These are phyloP conservation scores for Phalacrocorax carbo DNA, from an alignment of 2,113 vertebrate species.

Conservation along the genomic window DNA sequence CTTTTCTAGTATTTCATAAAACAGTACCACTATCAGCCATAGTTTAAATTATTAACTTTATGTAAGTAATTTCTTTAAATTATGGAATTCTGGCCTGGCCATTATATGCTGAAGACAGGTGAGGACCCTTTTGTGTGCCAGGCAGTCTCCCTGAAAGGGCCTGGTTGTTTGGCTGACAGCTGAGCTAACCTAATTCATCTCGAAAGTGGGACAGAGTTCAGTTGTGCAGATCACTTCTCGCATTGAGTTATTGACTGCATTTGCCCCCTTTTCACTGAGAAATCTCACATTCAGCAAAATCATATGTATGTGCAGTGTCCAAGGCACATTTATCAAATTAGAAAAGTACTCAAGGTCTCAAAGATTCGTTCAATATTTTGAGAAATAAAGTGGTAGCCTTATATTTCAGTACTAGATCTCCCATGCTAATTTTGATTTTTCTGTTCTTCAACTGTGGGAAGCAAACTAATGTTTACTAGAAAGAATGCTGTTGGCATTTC, in stretches of 20 bases:
- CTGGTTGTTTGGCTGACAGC: not conserved
- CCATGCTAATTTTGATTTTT: not conserved
- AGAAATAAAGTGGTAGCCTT: not conserved
- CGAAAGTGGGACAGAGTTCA: constrained; percentile 32
- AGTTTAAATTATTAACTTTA: not conserved
- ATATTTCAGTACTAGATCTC: not conserved
- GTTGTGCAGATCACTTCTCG: not conserved
- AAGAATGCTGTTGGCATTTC: not conserved
- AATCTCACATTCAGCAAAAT: not conserved
- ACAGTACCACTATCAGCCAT: not conserved
- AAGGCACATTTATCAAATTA: not conserved
- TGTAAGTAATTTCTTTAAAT: not conserved
- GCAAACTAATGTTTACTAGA: not conserved
- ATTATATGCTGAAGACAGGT: not conserved
- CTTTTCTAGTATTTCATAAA: not conserved
- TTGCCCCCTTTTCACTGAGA: not conserved
- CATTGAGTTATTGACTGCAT: not conserved
- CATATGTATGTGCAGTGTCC: not conserved
- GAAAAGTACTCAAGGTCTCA: not conserved
- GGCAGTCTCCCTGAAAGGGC: not conserved
- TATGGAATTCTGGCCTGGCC: not conserved
- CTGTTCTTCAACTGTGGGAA: not conserved
- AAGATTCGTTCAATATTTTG: not conserved
- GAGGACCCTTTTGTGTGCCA: not conserved
- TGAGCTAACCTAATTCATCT: not conserved